Percentiles rank a stretch among this genome's conserved stretches.
Conservation (phyloP, 1,140 invertebrate species). For the Aethina tumida region DNA sequence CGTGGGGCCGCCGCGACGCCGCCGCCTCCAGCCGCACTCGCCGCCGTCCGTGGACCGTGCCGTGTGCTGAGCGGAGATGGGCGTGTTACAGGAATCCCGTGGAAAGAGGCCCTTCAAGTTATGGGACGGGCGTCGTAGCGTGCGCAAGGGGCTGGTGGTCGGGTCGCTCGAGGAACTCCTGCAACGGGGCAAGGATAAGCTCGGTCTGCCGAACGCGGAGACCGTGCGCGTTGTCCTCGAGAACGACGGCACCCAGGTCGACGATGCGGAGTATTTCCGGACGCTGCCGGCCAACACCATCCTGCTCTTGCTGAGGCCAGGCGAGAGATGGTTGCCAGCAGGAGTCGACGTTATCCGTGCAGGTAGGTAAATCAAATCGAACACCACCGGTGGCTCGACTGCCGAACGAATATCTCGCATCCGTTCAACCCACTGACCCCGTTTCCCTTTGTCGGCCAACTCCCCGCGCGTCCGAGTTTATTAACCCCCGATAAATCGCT, state of each 20-base stretch:
- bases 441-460: no score
- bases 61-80: conserved; percentile 1
- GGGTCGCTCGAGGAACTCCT: conserved; percentile 85
- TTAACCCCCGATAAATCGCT: not conserved
- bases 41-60: conserved; percentile 1
- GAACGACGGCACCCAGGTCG: conserved; percentile 89
- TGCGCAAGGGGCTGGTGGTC: conserved; percentile 87
- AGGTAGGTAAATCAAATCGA: conserved; percentile 47
- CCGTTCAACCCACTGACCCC: no score
- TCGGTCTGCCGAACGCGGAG: conserved; percentile 72
- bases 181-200: conserved; percentile 83
- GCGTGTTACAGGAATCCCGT: conserved; percentile 69
- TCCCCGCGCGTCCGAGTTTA: no score
- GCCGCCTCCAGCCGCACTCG: conserved; percentile 6
- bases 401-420: no score
- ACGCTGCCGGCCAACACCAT: conserved; percentile 85
- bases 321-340: conserved; percentile 84
- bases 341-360: conserved; percentile 86
- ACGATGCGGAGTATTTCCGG: conserved; percentile 89
- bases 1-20: conserved; percentile 2
- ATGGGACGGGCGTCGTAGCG: conserved; percentile 91
- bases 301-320: conserved; percentile 73
- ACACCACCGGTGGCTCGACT: no score
- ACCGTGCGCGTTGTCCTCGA: conserved; percentile 81
- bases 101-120: conserved; percentile 95